Conservation (phyloP, 2,888 invertebrate genomes). For the Doris montereyensis region DNA sequence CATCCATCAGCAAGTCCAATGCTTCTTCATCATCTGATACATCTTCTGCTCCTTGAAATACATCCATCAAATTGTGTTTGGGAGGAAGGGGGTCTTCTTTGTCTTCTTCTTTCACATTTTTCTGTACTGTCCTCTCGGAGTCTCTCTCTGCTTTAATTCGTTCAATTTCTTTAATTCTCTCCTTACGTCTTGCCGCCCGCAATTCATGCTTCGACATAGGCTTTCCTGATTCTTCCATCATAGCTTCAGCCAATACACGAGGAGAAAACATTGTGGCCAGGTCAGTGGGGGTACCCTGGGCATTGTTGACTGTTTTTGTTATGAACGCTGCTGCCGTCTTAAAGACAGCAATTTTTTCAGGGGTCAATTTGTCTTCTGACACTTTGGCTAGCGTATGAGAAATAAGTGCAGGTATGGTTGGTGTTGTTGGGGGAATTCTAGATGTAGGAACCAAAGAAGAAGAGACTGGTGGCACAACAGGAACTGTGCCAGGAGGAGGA, state of each 20-base stretch:
- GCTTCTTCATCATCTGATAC: constrained; percentile 38
- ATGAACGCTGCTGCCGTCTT: constrained; percentile 38
- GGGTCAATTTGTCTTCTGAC: constrained; percentile 30
- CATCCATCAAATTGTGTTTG: constrained; percentile 34
- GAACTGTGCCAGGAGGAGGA: background rate
- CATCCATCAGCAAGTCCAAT: constrained; percentile 6
- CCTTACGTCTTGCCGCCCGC: constrained; percentile 24
- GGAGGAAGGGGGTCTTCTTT: constrained; percentile 36
- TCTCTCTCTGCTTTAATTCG: constrained; percentile 25
- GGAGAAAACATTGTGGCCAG: constrained; percentile 40
- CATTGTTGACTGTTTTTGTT: constrained; percentile 41
- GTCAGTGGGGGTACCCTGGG: constrained; percentile 36
- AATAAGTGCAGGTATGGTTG: constrained; percentile 32
- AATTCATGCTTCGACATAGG: constrained; percentile 27
- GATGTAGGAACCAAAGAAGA: background rate
- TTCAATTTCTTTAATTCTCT: constrained; percentile 32
- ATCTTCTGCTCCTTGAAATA: constrained; percentile 32
- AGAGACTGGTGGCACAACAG: too few relatives aligned
- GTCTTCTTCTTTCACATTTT: constrained; percentile 11
- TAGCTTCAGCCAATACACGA: constrained; percentile 38
- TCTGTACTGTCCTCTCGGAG: constrained; percentile 7
- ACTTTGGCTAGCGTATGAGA: constrained; percentile 35
- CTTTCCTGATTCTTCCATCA: constrained; percentile 34
- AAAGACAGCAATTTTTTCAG: constrained; percentile 37
- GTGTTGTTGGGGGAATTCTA: background rate